phyloP scores from a whole-genome alignment of 2,888 invertebrate genomes.

The Spialia ferax region DNA sequence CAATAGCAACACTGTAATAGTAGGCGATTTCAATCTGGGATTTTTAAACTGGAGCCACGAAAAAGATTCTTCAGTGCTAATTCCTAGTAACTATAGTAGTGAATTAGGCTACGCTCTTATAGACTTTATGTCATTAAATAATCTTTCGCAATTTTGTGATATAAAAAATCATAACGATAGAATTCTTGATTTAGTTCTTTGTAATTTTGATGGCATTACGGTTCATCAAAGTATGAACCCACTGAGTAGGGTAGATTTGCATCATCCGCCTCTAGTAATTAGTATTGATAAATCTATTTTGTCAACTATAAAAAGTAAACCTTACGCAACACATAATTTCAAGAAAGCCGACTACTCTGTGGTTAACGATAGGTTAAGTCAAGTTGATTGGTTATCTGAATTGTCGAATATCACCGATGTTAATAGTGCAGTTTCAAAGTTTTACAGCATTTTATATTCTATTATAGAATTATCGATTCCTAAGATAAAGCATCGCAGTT shows the following conservation, averaged over 20 bases:
- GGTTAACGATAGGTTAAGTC: not conserved
- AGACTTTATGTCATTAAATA: constrained; percentile 28
- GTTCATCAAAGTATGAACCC: not conserved
- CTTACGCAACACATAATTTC: not conserved
- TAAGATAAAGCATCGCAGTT: not conserved
- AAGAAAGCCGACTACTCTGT: constrained; percentile 4
- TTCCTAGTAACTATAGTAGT: not conserved
- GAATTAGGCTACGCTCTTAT: constrained; percentile 1
- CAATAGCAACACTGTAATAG: not conserved
- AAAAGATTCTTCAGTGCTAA: not conserved
- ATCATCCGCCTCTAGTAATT: constrained; percentile 10
- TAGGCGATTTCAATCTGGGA: constrained; percentile 1
- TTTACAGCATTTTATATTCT: not conserved
- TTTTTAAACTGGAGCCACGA: not conserved
- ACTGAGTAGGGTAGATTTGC: not conserved
- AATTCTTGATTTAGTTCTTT: constrained; percentile 28
- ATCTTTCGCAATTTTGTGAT: constrained; percentile 16
- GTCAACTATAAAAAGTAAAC: not conserved
- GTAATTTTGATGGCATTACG: constrained; percentile 3
- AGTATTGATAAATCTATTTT: not conserved
- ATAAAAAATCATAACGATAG: constrained; percentile 19
- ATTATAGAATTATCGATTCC: not conserved
- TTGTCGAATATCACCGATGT: not conserved
- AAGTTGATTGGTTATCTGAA: not conserved
- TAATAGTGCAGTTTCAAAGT: not conserved